Evolutionary conservation across 2,797 vertebrate species (phyloP).

Genomic region (Thripadectes ignobilis): DNA sequence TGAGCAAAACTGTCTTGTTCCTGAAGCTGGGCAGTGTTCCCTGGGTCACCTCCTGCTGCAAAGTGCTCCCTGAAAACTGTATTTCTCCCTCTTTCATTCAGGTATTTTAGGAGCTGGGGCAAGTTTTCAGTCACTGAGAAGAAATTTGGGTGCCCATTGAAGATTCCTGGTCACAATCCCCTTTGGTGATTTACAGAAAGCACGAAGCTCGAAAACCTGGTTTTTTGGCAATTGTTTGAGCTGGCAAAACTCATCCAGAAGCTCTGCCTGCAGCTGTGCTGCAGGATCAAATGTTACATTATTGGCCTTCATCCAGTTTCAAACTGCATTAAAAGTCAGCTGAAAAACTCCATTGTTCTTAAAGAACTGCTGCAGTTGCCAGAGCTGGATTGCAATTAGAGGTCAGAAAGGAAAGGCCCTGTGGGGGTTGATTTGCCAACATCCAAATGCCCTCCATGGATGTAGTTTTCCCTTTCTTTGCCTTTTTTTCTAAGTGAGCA

Average conservation of each 20-base stretch:
- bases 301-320: constrained; percentile 41
- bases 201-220: not conserved
- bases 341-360: constrained; percentile 67
- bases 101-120: not conserved
- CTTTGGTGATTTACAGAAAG: not conserved
- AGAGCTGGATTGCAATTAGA: constrained; percentile 38
- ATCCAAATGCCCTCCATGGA: not conserved
- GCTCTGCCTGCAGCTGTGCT: constrained; percentile 49
- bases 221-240: not conserved
- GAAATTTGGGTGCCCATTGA: not conserved
- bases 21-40: not conserved
- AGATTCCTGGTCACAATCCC: not conserved
- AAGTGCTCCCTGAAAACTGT: not conserved
- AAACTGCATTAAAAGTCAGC: constrained; percentile 61
- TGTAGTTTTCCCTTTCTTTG: not conserved
- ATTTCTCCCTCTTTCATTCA: not conserved
- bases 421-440: not conserved
- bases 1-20: constrained; percentile 22
- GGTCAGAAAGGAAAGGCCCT: not conserved
- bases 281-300: constrained; percentile 19
- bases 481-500: not conserved
- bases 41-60: not conserved
- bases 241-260: constrained; percentile 8
- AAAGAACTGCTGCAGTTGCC: constrained; percentile 18
- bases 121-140: not conserved